Percentiles rank a stretch among this genome's conserved stretches.
These are phyloP conservation scores for Macquaria australasica DNA, from an alignment of 2,113 vertebrate genomes.

Conservation along the genomic window DNA sequence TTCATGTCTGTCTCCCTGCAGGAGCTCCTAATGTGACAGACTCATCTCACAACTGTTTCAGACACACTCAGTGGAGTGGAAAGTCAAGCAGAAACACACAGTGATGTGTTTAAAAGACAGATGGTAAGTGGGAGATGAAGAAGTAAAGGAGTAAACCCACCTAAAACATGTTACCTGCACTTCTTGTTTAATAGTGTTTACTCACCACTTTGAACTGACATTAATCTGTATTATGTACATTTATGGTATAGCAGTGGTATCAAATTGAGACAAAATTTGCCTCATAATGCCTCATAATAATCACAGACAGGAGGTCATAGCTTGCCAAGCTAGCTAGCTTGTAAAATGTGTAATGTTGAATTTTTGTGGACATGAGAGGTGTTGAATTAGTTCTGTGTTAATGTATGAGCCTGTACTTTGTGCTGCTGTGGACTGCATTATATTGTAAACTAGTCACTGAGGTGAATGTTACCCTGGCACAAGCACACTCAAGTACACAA, in stretches of 20 bases:
- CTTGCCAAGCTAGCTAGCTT: too few relatives aligned
- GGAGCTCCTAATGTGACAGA: constrained; percentile 52
- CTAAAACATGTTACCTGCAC: neutral
- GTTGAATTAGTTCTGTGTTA: neutral
- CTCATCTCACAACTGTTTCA: constrained; percentile 53
- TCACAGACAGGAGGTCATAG: neutral
- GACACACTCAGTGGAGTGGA: constrained; percentile 29
- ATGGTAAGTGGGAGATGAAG: neutral
- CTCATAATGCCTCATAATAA: neutral
- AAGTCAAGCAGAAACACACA: constrained; percentile 13
- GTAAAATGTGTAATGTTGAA: neutral
- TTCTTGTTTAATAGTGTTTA: neutral
- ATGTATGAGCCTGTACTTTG: neutral
- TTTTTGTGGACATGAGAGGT: neutral
- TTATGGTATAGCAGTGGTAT: neutral
- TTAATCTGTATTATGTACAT: neutral
- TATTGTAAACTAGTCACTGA: neutral
- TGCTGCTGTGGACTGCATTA: neutral
- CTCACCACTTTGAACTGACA: neutral
- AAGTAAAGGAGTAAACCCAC: neutral
- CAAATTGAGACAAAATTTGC: neutral
- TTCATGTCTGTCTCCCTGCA: constrained; percentile 21
- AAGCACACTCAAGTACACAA: neutral
- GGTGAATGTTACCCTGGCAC: neutral
- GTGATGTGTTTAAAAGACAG: constrained; percentile 26